Evolutionary conservation across 2,113 vertebrate species (phyloP), one percentile per base, ranked within the genome.

Genomic region (Maccullochella peelii): DNA sequence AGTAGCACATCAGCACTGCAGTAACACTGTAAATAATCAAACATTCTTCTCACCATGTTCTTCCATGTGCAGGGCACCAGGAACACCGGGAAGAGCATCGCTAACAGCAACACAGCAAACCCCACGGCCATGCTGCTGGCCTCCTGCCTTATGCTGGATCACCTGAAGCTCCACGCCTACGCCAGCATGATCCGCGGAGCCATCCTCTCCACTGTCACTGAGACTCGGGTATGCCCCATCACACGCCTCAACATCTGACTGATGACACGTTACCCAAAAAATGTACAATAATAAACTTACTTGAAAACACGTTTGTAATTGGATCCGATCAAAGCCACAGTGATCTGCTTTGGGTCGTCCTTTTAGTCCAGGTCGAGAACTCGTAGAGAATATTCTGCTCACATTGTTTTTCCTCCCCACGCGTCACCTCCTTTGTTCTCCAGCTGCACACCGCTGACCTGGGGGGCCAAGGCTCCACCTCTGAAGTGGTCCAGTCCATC

Each of bases 41-140:
- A 73, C 12, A 2, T 58, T 47, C 44, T 16, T 6, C 40, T 8
- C 25, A 25, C 14, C 55, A 14, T 4, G 40, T 20, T 30, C 2
- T 3, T 50, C 50, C 20, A 8, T 6, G 33, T 78, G 25, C 85
- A 97, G 96, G 97, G 96, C 5, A 97, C 96, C 4, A 95, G 97
- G 62, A 97, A 97, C 93, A 97, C 96, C 0, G 97, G 96, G 38
- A 96, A 96, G 90, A 96, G 96, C 77, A 96, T 97, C 0, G 96
- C 97, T 52, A 94, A 94, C 75, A 93, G 92, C 84, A 96, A 97
- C 87, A 93, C 95, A 0, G 97, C 97, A 10, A 97, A 97, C 91
- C 97, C 96, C 54, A 97, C 96, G 0, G 96, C 96, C 8, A 97
- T 95, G 14, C 93, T 97, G 69, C 91, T 97, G 44, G 96, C 96